Evolutionary conservation across 2,888 invertebrate species (phyloP), one percentile per base, ranked within the genome.

Genomic region (Oscheius sp.): DNA sequence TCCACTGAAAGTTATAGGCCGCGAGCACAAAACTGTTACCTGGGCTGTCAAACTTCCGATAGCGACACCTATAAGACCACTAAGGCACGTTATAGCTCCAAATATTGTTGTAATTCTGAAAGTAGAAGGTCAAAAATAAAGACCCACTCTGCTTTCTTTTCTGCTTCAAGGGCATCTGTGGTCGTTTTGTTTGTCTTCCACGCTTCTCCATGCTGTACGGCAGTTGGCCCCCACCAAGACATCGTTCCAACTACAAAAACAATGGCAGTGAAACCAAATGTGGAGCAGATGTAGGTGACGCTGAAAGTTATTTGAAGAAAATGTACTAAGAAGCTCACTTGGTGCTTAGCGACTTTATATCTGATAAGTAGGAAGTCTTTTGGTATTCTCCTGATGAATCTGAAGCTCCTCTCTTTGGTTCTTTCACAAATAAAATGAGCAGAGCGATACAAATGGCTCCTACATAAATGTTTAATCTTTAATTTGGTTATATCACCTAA

Each of bases 191-290:
- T 32, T 9, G 36, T 24, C 26, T 28, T 38, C 28, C 70, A 56
- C 2, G 80, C 83, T 24, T 72, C 68, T 9, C 54, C 32, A 67
- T 82, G 73, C 49, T 75, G 70, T 30, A 83, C 75, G 6, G 78
- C 74, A 24, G 80, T 75, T 12, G 82, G 81, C 1, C 80, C 78
- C 95, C 95, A 98, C 83, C 83, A 84, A 1, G 96, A 92, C 50
- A 99, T 89, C 0, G 98, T 94, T 64, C 98, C 98, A 14, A 95
- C 92, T 38, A 96, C 95, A 87, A 97, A 99, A 5, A 96, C 93
- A n/a, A 98, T 96, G 87, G 95, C 95, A 0, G 97, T 98, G 87
- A 97, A 97, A 57, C 95, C 97, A 26, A 91, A 89, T 1, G 96
- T 93, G 0, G 95, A 93, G 79, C 94, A 89, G 90, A 98, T 92